These are phyloP conservation scores for Dasysyrphus albostriatus DNA, from an alignment of 2,888 invertebrate genomes.

Conservation along the genomic window DNA sequence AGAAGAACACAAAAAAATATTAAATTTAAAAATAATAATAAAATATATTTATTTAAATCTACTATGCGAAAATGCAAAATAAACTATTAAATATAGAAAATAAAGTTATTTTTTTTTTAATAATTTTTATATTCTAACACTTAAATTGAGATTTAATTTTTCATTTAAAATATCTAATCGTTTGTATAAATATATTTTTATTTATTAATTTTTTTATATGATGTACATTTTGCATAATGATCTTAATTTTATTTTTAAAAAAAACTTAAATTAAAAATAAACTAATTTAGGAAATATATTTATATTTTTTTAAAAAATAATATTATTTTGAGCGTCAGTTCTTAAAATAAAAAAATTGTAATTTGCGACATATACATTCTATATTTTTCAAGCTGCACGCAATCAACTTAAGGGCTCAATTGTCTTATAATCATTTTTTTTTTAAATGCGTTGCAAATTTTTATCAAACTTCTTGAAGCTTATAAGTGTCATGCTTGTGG, in stretches of 20 bases:
- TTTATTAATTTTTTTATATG: constrained; percentile 14
- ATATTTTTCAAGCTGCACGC: constrained; percentile 22
- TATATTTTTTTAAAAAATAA: constrained; percentile 13
- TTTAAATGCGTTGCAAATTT: constrained; percentile 12
- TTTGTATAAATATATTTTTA: constrained; percentile 46
- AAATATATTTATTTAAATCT: too few relatives aligned
- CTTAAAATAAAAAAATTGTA: constrained; percentile 38
- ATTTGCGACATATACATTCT: constrained; percentile 48
- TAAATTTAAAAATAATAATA: constrained; percentile 1
- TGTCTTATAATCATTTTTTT: not conserved
- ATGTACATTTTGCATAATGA: constrained; percentile 26
- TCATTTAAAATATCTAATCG: constrained; percentile 39
- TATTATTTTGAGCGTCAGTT: constrained; percentile 63
- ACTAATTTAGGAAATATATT: constrained; percentile 22
- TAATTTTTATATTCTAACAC: constrained; percentile 14
- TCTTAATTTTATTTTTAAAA: constrained; percentile 24
- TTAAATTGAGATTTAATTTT: constrained; percentile 46
- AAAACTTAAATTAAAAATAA: constrained; percentile 24
- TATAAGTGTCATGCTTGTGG: constrained; percentile 20
- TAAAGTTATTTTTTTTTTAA: constrained; percentile 16
- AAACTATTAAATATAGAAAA: not conserved
- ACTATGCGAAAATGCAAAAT: not conserved
- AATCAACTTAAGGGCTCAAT: not conserved
- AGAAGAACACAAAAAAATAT: not conserved
- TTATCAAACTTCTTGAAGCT: constrained; percentile 42